Base-by-base conservation (phyloP, 2,888 invertebrate species). In the Chouioia cunea region DNA sequence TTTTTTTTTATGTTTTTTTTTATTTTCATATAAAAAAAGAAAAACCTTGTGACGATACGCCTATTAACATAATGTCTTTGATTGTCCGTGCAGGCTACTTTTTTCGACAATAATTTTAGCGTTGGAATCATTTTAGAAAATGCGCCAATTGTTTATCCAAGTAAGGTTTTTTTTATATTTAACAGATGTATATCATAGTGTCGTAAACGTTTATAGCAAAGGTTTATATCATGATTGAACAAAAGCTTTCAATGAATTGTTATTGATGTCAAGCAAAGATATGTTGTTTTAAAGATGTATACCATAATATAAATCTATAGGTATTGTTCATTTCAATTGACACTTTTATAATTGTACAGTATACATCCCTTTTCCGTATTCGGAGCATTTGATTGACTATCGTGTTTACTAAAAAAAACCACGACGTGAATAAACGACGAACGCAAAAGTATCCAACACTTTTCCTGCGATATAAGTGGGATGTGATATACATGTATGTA, bases 81-180 rank as follows among this genome's bases (percentile, higher is more conserved):
- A 83, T 83, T 83, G 83, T 83, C 83, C 82, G 77, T 82, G 63
- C 66, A 58, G 80, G 82, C 80, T 82, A 78, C 44, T 62, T 60
- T n/a, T n/a, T n/a, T 10, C 10, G 36, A 36, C 36, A 36, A 36
- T 36, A 36, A 36, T 36, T 36, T 36, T 12, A 12, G n/a, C 14
- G 15, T 69, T 58, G 23, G 22, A 14, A 16, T 56, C 58, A 15
- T 56, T 65, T 60, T 53, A 65, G 6, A 58, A 65, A 64, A 60
- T 43, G 23, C 56, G 47, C 57, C 14, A 46, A 57, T 52, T 36
- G 20, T 54, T 70, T 60, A 65, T 70, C 60, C 46, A 43, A 36
- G 47, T 54, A 70, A 50, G 47, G 15, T 52, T 52, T 62, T 6
- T 27, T 54, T 23, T 60, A 54, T 27, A 62, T 69, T 65, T 72